A percentile compares a stretch with the other conserved stretches of the same genome.
Evolutionary conservation across 92 coral and sea anemone species (phyloP).

Genomic region (Epizoanthus scotinus): DNA sequence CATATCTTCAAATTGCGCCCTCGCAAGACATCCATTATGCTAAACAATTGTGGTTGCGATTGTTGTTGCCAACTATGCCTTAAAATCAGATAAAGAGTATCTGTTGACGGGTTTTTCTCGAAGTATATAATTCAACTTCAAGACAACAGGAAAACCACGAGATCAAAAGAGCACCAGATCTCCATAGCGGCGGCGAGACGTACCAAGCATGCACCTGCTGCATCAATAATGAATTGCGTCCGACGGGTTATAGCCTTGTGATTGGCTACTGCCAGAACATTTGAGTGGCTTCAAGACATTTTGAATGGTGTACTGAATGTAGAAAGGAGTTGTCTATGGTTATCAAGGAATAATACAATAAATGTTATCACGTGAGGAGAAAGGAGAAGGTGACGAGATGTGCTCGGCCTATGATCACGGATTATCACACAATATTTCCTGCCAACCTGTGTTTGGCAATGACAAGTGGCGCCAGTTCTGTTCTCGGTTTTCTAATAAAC

Average conservation of each 20-base stretch:
- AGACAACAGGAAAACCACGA: conserved; percentile 20
- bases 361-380: too few relatives aligned
- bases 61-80: not conserved
- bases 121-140: not conserved
- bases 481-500: too few relatives aligned
- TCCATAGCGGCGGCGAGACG: conserved; percentile 77
- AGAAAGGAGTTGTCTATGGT: too few relatives aligned
- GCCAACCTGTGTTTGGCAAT: too few relatives aligned
- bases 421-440: too few relatives aligned
- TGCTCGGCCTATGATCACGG: too few relatives aligned
- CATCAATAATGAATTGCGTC: conserved; percentile 51
- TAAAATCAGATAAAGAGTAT: not conserved
- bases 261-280: conserved; percentile 15
- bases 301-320: not conserved
- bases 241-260: conserved; percentile 21
- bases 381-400: too few relatives aligned
- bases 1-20: not conserved
- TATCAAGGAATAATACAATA: too few relatives aligned
- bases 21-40: not conserved
- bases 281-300: conserved; percentile 15
- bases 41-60: not conserved
- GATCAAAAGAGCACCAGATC: conserved; percentile 38
- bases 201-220: conserved; percentile 72
- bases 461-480: too few relatives aligned
- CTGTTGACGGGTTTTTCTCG: not conserved